Base-by-base conservation (phyloP, 2,113 vertebrate genomes). In the Saccopteryx leptura region DNA sequence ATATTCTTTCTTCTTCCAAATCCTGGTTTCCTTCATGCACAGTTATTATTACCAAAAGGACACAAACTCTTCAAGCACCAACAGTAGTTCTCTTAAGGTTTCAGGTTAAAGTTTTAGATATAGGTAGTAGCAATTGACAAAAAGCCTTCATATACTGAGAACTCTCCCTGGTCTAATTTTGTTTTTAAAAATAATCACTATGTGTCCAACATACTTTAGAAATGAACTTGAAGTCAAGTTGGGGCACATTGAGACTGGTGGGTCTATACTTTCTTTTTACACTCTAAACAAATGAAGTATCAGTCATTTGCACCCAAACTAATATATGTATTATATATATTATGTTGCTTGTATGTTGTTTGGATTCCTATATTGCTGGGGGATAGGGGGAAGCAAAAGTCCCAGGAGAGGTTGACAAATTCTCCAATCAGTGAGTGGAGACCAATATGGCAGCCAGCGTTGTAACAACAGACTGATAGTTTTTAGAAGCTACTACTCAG, bases 1-100 rank as follows among this genome's bases (percentile, higher is more conserved):
- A n/a, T 54, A 94, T 50, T 81, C 48, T 46, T 31, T 91, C 56
- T 84, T 60, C 39, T 88, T 68, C 96, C 95, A 93, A 97, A 61
- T 14, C 46, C 52, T 90, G 89, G 94, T 54, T 96, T 95, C 46
- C 60, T 95, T 96, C 78, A 93, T 76, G 52, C 68, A 65, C 63
- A 81, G 69, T 54, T 91, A 88, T 63, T 91, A 90, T 75, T 75
- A 87, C 60, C 58, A 68, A 75, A 83, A 94, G 33, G 24, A 84
- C 60, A 83, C 83, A 71, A 61, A 71, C 31, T 85, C 63, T 52
- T 26, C 33, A 79, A 48, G 56, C 48, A 83, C 3, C 6, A 82
- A 82, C 2, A 61, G 48, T 68, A 74, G 88, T 78, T 93, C 33
- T 90, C 66, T 81, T 68, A 87, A 0, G 12, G 58, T 79, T 81